Evolutionary conservation across 1,140 invertebrate species (phyloP).

Genomic region (Drosophila parabipectinata): DNA sequence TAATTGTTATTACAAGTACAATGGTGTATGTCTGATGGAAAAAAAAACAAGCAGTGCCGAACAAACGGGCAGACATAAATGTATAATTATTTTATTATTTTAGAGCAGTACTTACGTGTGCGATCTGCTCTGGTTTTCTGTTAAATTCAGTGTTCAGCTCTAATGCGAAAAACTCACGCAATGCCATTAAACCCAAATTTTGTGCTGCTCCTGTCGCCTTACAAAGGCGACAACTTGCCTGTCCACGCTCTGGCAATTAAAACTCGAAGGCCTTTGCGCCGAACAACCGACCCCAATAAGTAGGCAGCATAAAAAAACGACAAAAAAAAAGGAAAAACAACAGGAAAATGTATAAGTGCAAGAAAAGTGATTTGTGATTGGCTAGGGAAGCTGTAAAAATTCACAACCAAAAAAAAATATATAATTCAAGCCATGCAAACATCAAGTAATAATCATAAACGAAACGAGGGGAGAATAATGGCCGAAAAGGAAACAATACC

Average conservation of each 20-base stretch:
- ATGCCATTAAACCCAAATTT: slow-evolving; percentile 66
- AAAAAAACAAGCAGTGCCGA: slow-evolving; percentile 16
- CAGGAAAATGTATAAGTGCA: slow-evolving; percentile 37
- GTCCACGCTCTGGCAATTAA: slow-evolving; percentile 75
- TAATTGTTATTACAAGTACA: slow-evolving; percentile 56
- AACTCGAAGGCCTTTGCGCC: slow-evolving; percentile 77
- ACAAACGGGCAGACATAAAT: slow-evolving; percentile 30
- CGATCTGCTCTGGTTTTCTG: slow-evolving; percentile 39
- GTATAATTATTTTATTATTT: slow-evolving; percentile 43
- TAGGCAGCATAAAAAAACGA: slow-evolving; percentile 11
- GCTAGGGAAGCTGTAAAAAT: slow-evolving; percentile 55
- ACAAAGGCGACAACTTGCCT: slow-evolving; percentile 62
- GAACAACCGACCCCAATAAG: slow-evolving; percentile 27
- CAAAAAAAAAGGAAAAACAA: slow-evolving; percentile 8
- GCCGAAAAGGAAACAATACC: slow-evolving; percentile 6
- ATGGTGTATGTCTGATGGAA: slow-evolving; percentile 26
- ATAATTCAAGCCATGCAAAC: slow-evolving; percentile 26
- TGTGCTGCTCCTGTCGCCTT: slow-evolving; percentile 59
- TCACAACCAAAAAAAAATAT: slow-evolving; percentile 33
- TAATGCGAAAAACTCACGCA: slow-evolving; percentile 74
- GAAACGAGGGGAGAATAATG: slow-evolving; percentile 25
- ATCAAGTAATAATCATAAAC: slow-evolving; percentile 58
- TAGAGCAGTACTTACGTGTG: slow-evolving; percentile 55
- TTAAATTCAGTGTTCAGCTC: slow-evolving; percentile 17
- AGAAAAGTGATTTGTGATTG: slow-evolving; percentile 65